Evolutionary conservation across 2,113 vertebrate genomes (phyloP).

Genomic region (Upupa epops): DNA sequence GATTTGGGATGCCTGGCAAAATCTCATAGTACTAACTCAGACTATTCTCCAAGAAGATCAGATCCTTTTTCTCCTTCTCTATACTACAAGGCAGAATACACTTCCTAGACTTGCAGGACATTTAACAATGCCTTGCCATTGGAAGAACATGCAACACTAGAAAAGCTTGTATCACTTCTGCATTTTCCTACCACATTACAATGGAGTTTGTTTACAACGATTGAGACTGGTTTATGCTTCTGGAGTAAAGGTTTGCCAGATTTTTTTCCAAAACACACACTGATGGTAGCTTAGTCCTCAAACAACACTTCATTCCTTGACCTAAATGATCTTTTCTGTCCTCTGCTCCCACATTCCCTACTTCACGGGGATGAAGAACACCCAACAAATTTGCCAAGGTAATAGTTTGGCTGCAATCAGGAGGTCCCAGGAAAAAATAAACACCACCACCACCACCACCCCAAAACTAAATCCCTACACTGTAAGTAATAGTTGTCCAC

Average conservation of each 20-base stretch:
- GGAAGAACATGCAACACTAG: neutral
- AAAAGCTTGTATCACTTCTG: neutral
- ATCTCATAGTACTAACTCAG: neutral
- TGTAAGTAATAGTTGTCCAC: neutral
- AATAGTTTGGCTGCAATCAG: neutral
- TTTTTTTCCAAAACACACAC: rapidly evolving
- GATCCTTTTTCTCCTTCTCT: neutral
- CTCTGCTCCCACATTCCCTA: neutral
- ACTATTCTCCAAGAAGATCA: neutral
- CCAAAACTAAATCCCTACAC: neutral
- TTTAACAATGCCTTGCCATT: neutral
- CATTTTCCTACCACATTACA: neutral
- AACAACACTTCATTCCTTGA: neutral
- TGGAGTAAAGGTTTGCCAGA: neutral
- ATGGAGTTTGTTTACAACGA: neutral
- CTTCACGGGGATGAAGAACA: neutral
- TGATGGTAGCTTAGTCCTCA: neutral
- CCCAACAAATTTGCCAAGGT: neutral
- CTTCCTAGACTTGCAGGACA: neutral
- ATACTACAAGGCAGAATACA: neutral
- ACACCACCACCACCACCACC: neutral
- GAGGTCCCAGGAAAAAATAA: neutral
- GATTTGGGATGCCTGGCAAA: neutral
- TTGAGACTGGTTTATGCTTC: neutral
- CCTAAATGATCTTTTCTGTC: neutral